These are phyloP conservation scores for Saguinus imperator DNA, from an alignment of 2,113 vertebrate species.

Conservation along the genomic window DNA sequence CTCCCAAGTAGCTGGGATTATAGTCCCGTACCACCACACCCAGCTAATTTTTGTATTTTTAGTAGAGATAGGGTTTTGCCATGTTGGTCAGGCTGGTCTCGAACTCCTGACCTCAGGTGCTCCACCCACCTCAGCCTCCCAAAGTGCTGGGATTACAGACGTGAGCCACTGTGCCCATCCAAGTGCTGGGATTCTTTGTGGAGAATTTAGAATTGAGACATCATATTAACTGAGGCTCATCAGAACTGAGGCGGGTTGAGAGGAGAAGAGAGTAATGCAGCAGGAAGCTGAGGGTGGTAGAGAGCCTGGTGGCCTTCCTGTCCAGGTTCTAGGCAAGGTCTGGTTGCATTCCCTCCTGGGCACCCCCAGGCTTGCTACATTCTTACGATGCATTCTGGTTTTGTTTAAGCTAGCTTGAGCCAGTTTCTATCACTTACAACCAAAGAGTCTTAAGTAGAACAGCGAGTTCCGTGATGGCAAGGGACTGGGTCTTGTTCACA, in stretches of 20 bases:
- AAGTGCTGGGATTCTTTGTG: not conserved
- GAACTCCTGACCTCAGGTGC: too few relatives aligned
- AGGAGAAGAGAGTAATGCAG: not conserved
- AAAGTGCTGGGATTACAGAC: too few relatives aligned
- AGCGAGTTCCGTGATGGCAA: not conserved
- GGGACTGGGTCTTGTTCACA: not conserved
- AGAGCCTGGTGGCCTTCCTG: too few relatives aligned
- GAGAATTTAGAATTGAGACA: not conserved
- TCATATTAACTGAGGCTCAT: not conserved
- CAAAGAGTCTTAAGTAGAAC: not conserved
- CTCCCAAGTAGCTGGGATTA: too few relatives aligned
- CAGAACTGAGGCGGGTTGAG: not conserved
- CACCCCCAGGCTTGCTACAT: not conserved
- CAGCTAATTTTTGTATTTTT: too few relatives aligned
- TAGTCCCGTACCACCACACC: too few relatives aligned
- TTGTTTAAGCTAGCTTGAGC: not conserved
- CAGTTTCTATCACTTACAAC: not conserved
- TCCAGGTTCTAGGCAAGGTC: not conserved
- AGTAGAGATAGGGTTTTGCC: too few relatives aligned
- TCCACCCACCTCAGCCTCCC: too few relatives aligned
- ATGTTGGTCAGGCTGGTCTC: too few relatives aligned
- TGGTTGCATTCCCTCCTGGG: not conserved
- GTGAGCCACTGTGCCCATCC: rapidly evolving
- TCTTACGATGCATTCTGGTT: not conserved
- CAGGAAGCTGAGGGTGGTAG: not conserved